These are phyloP conservation scores for Bubo blakistoni DNA, from an alignment of 2,113 vertebrate species.

Conservation along the genomic window DNA sequence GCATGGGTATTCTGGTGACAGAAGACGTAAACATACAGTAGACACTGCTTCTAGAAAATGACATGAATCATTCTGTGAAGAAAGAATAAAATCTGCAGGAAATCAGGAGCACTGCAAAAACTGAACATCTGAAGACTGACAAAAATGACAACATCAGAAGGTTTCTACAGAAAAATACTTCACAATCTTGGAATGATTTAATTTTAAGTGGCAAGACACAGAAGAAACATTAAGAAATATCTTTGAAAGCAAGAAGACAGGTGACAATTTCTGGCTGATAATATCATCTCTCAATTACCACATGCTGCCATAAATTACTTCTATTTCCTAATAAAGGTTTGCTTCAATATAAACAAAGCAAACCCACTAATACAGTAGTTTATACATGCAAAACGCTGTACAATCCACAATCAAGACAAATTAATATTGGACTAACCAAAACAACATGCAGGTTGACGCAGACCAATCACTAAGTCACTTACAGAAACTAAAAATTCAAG, in stretches of 20 bases:
- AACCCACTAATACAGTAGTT: neutral
- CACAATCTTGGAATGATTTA: slow-evolving; percentile 13
- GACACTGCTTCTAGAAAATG: neutral
- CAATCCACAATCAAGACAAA: neutral
- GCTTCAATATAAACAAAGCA: neutral
- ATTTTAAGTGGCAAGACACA: slow-evolving; percentile 36
- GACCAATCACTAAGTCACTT: neutral
- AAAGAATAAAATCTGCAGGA: slow-evolving; percentile 37
- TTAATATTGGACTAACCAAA: neutral
- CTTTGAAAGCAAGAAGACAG: neutral
- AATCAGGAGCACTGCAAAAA: neutral
- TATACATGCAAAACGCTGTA: neutral
- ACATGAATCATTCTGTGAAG: neutral
- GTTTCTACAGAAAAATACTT: slow-evolving; percentile 35
- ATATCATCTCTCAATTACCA: neutral
- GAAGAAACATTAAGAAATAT: slow-evolving; percentile 17
- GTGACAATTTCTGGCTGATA: slow-evolving; percentile 9
- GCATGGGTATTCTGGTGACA: neutral
- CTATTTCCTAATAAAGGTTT: neutral
- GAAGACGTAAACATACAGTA: neutral
- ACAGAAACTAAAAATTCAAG: neutral
- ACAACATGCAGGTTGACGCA: neutral
- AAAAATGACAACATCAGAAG: slow-evolving; percentile 58
- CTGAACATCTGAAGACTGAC: slow-evolving; percentile 21
- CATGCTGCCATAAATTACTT: neutral